A percentile compares a stretch with the other conserved stretches of the same genome.
Evolutionary conservation across 1,140 invertebrate genomes (phyloP).

Genomic region (Drosophila willistoni): DNA sequence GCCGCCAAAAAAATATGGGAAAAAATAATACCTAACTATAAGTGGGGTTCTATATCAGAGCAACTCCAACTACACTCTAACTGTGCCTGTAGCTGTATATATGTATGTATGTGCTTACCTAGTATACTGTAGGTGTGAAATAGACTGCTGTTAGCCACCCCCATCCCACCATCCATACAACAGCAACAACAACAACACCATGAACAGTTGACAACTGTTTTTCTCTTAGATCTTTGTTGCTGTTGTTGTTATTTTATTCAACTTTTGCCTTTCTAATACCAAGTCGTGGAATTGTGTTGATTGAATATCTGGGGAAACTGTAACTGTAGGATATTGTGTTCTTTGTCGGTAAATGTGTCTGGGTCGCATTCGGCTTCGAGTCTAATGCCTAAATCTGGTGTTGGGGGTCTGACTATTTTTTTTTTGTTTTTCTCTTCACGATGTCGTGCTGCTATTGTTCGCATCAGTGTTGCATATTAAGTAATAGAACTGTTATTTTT

Average conservation of each 20-base stretch:
- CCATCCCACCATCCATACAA: neutral
- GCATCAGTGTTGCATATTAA: slow-evolving; percentile 76
- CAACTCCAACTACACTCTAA: slow-evolving; percentile 16
- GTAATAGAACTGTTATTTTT: slow-evolving; percentile 77
- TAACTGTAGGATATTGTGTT: slow-evolving; percentile 55
- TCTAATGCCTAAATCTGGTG: neutral
- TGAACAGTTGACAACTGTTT: too few species aligned
- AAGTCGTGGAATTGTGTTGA: slow-evolving; percentile 49
- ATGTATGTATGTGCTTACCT: neutral
- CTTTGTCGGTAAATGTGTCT: slow-evolving; percentile 37
- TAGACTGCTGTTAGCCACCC: slow-evolving; percentile 30
- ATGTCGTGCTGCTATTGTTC: slow-evolving; percentile 71
- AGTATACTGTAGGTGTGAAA: slow-evolving; percentile 47
- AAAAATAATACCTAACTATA: slow-evolving; percentile 26
- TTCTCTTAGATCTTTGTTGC: too few species aligned
- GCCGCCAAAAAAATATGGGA: too few species aligned
- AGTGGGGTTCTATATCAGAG: slow-evolving; percentile 48
- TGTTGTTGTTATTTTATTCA: neutral
- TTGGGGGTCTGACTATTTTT: slow-evolving; percentile 1
- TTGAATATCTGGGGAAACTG: slow-evolving; percentile 49
- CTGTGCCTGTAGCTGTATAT: slow-evolving; percentile 5
- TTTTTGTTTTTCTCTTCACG: slow-evolving; percentile 44
- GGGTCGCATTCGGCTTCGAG: slow-evolving; percentile 17
- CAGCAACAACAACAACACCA: neutral
- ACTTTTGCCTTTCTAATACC: slow-evolving; percentile 51